Conservation (phyloP, 2,888 invertebrate species). For the Lepidochitona cinerea region DNA sequence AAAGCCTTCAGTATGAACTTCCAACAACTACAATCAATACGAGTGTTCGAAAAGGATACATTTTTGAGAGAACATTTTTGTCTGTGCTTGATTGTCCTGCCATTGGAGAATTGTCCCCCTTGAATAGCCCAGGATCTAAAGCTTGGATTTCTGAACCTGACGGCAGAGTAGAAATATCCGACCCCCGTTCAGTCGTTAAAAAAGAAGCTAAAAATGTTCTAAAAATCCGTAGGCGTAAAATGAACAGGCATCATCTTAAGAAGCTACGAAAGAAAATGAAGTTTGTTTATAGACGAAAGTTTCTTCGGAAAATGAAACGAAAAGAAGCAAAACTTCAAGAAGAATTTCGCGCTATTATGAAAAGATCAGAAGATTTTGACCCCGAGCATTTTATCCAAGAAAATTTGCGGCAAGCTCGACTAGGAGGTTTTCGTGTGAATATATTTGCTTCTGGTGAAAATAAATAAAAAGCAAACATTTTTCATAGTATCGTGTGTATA, state of each 20-base stretch:
- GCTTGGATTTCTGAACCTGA: background rate
- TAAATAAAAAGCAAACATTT: no score
- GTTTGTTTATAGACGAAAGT: background rate
- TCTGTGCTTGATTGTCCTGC: background rate
- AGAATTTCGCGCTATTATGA: background rate
- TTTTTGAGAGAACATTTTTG: background rate
- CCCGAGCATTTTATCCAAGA: background rate
- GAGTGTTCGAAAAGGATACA: background rate
- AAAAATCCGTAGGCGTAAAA: background rate
- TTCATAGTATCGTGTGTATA: no score
- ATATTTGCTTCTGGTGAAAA: background rate
- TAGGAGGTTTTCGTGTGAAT: conserved; percentile 1
- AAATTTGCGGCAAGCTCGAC: background rate
- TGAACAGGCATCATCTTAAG: background rate
- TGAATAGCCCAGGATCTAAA: background rate
- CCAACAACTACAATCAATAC: background rate
- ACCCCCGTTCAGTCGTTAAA: background rate
- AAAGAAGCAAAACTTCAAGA: conserved; percentile 4
- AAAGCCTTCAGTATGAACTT: background rate
- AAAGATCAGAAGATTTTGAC: background rate
- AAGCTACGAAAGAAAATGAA: background rate
- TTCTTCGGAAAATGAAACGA: background rate
- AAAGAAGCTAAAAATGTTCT: background rate
- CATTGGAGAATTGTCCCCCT: background rate
- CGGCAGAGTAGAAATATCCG: background rate